These are phyloP conservation scores for Scylla paramamosain DNA, from an alignment of 1,140 invertebrate species.

Conservation along the genomic window DNA sequence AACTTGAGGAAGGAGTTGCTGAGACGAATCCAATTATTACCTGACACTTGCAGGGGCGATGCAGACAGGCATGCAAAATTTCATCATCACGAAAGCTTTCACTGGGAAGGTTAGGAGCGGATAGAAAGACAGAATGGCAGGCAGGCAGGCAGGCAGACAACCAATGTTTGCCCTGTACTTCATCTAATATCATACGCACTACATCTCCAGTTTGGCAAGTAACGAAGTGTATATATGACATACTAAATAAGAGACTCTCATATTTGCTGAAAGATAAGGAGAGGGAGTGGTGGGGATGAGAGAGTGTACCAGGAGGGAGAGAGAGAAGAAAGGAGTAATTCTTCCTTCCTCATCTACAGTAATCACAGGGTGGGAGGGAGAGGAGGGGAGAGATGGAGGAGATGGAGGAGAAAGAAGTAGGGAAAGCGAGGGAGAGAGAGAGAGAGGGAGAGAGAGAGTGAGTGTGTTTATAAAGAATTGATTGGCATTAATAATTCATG, in stretches of 20 bases:
- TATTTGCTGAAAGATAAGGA: not conserved
- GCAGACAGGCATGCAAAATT: not conserved
- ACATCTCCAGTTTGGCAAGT: not conserved
- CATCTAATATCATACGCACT: not conserved
- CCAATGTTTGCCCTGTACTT: not conserved
- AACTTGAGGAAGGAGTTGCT: not conserved
- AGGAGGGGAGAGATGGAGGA: not conserved
- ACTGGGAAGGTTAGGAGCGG: not conserved
- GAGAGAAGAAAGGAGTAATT: not conserved
- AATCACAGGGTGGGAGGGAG: no score
- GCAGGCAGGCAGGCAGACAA: not conserved
- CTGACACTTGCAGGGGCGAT: not conserved
- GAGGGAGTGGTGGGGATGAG: not conserved
- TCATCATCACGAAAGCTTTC: not conserved
- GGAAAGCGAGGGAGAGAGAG: not conserved
- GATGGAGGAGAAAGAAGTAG: no score
- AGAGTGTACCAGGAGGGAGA: not conserved
- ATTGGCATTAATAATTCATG: slow-evolving; percentile 16
- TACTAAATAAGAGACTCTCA: not conserved
- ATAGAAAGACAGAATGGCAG: not conserved
- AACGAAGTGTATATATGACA: not conserved
- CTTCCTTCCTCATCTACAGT: no score
- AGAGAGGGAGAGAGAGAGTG: slow-evolving; percentile 6
- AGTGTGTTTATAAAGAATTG: slow-evolving; percentile 9
- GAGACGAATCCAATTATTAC: not conserved